Conservation (phyloP, 1,140 invertebrate genomes). For the Brachionus koreanus region DNA sequence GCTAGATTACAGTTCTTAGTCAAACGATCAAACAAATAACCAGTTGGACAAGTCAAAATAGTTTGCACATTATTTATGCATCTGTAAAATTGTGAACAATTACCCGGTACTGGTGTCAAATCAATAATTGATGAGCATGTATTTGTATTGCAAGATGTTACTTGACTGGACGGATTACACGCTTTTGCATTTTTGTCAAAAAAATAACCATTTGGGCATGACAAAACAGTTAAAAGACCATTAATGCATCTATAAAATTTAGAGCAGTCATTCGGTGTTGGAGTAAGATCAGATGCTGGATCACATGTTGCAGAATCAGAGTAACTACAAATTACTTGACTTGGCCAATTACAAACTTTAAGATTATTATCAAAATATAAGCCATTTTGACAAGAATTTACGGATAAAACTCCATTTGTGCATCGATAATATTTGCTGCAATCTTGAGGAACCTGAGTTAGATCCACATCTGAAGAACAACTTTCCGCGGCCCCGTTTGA, state of each 20-base stretch:
- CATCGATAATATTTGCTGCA: not conserved
- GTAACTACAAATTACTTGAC: not conserved
- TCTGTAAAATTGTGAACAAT: conserved; percentile 36
- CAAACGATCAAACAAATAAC: not conserved
- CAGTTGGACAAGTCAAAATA: not conserved
- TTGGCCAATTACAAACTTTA: not conserved
- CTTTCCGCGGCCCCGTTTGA: no score
- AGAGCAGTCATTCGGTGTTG: not conserved
- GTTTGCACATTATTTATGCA: not conserved
- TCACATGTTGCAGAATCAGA: not conserved
- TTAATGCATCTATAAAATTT: conserved; percentile 39
- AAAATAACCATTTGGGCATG: not conserved
- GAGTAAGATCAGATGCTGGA: not conserved
- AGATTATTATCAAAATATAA: not conserved
- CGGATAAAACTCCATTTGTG: not conserved
- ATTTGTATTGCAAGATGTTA: not conserved
- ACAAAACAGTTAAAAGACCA: not conserved
- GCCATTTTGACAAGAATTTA: not conserved
- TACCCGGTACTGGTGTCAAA: not conserved
- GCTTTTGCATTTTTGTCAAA: not conserved
- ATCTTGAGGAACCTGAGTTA: not conserved
- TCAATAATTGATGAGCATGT: not conserved
- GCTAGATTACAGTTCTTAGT: not conserved
- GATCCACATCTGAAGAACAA: not conserved
- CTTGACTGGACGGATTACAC: not conserved